Evolutionary conservation across 2,797 vertebrate species (phyloP), one percentile per base, ranked within the genome.

Genomic region (Sebastes flavidus): DNA sequence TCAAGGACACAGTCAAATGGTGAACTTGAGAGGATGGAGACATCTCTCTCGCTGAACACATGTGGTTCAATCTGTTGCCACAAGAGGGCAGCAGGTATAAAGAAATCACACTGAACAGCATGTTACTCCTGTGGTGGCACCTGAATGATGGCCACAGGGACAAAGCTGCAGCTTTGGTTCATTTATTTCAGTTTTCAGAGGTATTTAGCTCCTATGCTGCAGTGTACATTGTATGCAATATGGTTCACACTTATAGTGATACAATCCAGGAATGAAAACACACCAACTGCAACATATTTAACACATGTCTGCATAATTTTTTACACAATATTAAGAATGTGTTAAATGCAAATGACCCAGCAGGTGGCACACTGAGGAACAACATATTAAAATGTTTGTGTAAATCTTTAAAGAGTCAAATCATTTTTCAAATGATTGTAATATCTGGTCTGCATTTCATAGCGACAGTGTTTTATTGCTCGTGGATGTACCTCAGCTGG

Each of bases 31-130:
- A 66, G 68, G 49, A 56, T 16, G 52, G 54, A 76, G 73, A 77
- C 61, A 30, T 55, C 63, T 27, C 36, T 65, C 34, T 38, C 22
- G 2, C 16, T 27, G 42, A 70, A 59, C 24, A 61, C 9, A 2
- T 55, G 81, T 46, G 46, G 52, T 88, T 77, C 14, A 25, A 60
- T 42, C 0, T 61, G 61, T 68, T 1, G 58, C 90, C 94, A 92
- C 90, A 77, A 83, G 92, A 38, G 76, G 92, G 90, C 90, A 92
- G 91, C 87, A 94, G 54, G 55, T 60, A 10, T 58, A 59, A 72
- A 85, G 79, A 77, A 76, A 88, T 82, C 0, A 14, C 27, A 67
- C 16, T 34, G 18, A 16, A 58, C 32, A 34, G 7, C 12, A n/a
- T 55, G 62, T 22, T 8, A 8, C 8, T 60, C 18, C 20, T 59